Conservation (phyloP, 2,113 vertebrate genomes). For the Sceloporus undulatus region DNA sequence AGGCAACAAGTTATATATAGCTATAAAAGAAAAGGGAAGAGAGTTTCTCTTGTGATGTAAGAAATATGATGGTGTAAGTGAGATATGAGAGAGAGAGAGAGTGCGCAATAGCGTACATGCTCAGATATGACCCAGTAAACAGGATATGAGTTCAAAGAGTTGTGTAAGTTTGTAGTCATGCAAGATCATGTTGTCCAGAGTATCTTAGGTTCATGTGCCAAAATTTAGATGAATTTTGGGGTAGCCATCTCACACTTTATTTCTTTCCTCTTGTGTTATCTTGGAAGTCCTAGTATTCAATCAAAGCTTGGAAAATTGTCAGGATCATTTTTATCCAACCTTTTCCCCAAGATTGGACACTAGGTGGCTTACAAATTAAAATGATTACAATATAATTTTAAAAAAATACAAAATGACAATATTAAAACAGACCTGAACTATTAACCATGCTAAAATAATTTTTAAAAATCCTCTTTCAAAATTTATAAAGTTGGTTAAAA, state of each 20-base stretch:
- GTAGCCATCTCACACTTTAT: constrained; percentile 4
- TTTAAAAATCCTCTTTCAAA: too few relatives aligned
- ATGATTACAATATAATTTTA: too few relatives aligned
- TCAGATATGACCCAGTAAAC: constrained; percentile 30
- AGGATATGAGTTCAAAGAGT: constrained; percentile 42
- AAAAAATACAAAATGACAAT: too few relatives aligned
- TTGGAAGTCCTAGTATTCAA: neutral
- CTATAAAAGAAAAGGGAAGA: neutral
- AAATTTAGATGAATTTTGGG: constrained; percentile 18
- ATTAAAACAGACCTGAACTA: too few relatives aligned
- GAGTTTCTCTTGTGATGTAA: constrained; percentile 14
- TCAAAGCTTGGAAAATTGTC: neutral
- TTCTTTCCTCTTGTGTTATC: neutral
- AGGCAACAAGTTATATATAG: neutral
- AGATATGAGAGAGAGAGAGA: neutral
- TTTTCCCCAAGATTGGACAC: too few relatives aligned
- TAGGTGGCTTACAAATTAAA: too few relatives aligned
- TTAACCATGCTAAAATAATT: too few relatives aligned
- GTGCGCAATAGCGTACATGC: neutral
- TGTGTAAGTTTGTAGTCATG: constrained; percentile 29
- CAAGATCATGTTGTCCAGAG: constrained; percentile 11
- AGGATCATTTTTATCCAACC: neutral
- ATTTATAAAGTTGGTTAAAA: too few relatives aligned
- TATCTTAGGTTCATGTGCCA: neutral
- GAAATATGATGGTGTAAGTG: constrained; percentile 10